phyloP scores from a whole-genome alignment of 1,140 invertebrate genomes.

The Sycophaga agraensis region DNA sequence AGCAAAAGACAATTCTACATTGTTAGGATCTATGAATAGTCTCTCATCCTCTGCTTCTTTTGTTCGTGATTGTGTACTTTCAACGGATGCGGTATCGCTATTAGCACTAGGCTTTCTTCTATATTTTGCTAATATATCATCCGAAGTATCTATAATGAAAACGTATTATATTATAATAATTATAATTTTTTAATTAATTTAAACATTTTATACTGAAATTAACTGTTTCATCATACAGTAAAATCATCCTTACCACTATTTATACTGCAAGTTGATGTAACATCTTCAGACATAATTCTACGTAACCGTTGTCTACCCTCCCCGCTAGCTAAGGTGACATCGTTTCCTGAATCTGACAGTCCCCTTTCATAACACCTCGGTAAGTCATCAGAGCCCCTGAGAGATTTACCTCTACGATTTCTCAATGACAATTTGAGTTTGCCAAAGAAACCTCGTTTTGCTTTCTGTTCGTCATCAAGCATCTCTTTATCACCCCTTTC shows the following conservation, averaged over 20 bases:
- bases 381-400: slow-evolving; percentile 56
- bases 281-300: slow-evolving; percentile 59
- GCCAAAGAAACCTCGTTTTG: slow-evolving; percentile 67
- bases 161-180: background rate
- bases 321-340: slow-evolving; percentile 38
- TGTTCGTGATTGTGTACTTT: slow-evolving; percentile 50
- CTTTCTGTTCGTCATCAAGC: slow-evolving; percentile 64
- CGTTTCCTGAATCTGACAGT: slow-evolving; percentile 44
- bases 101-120: slow-evolving; percentile 73
- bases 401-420: slow-evolving; percentile 62
- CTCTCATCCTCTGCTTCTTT: slow-evolving; percentile 59
- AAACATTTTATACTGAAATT: no score
- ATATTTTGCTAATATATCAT: slow-evolving; percentile 96
- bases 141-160: slow-evolving; percentile 68
- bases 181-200: no score
- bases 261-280: slow-evolving; percentile 40
- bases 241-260: slow-evolving; percentile 42
- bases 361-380: slow-evolving; percentile 49
- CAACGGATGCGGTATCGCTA: slow-evolving; percentile 58
- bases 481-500: slow-evolving; percentile 73
- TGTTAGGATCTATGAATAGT: slow-evolving; percentile 64
- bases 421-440: slow-evolving; percentile 71
- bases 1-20: slow-evolving; percentile 64
- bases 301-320: slow-evolving; percentile 50
- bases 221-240: no score